Evolutionary conservation across 2,797 vertebrate genomes (phyloP).

Genomic region (Echeneis naucrates): DNA sequence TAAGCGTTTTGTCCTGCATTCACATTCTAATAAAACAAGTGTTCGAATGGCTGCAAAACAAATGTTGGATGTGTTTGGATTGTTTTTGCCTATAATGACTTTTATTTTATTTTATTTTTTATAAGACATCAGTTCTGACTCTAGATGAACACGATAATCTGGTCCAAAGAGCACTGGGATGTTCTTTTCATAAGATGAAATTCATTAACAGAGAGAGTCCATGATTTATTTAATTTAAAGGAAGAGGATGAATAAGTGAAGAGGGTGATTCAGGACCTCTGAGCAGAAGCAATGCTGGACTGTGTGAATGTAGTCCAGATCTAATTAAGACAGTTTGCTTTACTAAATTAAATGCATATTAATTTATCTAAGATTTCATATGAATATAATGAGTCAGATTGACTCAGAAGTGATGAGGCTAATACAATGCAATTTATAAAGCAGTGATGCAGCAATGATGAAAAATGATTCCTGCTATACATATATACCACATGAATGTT

Average conservation of each 20-base stretch:
- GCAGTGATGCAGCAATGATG: slow-evolving; percentile 10
- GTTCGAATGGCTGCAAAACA: slow-evolving; percentile 12
- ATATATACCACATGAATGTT: neutral
- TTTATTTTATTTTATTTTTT: too few relatives aligned
- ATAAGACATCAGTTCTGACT: slow-evolving; percentile 17
- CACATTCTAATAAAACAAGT: neutral
- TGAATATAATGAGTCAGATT: slow-evolving; percentile 24
- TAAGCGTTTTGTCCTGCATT: slow-evolving; percentile 49
- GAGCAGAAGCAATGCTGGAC: slow-evolving; percentile 25
- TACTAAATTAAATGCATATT: slow-evolving; percentile 7
- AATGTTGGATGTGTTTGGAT: slow-evolving; percentile 12
- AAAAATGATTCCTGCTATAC: slow-evolving; percentile 11
- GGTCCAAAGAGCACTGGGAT: slow-evolving; percentile 18
- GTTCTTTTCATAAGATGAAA: slow-evolving; percentile 50
- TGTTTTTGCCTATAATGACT: neutral
- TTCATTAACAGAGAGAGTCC: slow-evolving; percentile 38
- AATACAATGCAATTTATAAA: slow-evolving; percentile 4
- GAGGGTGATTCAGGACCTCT: slow-evolving; percentile 22
- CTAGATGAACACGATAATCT: slow-evolving; percentile 18
- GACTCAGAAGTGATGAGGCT: neutral
- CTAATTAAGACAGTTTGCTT: slow-evolving; percentile 1
- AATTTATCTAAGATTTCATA: slow-evolving; percentile 2
- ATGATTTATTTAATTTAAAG: slow-evolving; percentile 65
- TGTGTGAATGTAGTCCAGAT: neutral
- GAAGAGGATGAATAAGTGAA: slow-evolving; percentile 32